phyloP scores from a whole-genome alignment of 2,797 vertebrate species.

The Ceyx erithaca region DNA sequence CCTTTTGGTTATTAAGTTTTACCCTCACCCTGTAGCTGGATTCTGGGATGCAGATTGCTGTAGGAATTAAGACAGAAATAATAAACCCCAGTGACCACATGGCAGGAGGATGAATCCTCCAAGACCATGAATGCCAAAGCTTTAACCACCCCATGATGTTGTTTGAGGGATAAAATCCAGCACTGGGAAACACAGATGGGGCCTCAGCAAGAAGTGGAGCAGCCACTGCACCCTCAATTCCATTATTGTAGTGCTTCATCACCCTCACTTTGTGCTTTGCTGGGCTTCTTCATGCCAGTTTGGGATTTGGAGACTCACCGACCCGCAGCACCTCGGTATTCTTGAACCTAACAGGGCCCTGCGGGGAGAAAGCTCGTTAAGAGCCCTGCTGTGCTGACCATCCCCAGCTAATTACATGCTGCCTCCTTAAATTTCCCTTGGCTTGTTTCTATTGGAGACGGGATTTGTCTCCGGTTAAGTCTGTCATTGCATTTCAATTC shows the following conservation, averaged over 20 bases:
- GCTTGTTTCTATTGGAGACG: slow-evolving; percentile 49
- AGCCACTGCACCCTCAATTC: background rate
- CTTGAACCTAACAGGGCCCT: background rate
- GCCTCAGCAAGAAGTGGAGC: background rate
- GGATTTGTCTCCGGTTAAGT: slow-evolving; percentile 15
- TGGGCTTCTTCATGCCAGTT: background rate
- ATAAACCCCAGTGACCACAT: background rate
- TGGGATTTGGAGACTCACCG: background rate
- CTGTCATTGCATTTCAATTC: slow-evolving; percentile 50
- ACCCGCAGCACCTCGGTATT: background rate
- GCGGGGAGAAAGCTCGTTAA: background rate
- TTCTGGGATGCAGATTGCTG: background rate
- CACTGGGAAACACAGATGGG: background rate
- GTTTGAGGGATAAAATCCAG: background rate
- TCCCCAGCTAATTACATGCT: slow-evolving; percentile 25
- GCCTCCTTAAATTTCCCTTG: slow-evolving; percentile 58
- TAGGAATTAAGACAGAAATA: background rate
- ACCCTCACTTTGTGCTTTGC: background rate
- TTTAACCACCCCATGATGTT: background rate
- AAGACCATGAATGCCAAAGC: background rate
- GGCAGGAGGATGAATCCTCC: background rate
- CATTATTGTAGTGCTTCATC: background rate
- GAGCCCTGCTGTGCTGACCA: slow-evolving; percentile 26
- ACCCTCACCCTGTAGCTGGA: background rate
- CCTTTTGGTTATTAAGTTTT: background rate